phyloP scores from a whole-genome alignment of 2,113 vertebrate genomes.

The Thamnophis sirtalis region DNA sequence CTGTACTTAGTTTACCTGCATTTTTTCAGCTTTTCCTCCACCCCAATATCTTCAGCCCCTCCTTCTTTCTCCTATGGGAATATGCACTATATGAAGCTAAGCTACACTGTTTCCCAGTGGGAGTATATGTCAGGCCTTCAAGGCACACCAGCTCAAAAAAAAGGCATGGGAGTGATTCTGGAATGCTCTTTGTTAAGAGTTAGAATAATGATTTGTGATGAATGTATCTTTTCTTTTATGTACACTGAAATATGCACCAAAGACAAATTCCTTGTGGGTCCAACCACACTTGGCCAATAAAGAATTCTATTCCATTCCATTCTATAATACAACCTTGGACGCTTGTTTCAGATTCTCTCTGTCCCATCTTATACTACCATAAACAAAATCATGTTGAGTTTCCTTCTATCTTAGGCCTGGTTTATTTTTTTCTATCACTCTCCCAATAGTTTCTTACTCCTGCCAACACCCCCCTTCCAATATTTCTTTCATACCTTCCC shows the following conservation, averaged over 20 bases:
- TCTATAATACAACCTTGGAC: background rate
- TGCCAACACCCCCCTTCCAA: accelerated
- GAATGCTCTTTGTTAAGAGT: background rate
- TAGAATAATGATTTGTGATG: background rate
- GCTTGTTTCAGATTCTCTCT: background rate
- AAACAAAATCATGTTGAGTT: background rate
- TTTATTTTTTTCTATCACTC: background rate
- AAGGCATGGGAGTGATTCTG: background rate
- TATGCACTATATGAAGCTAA: background rate
- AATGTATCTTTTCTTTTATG: too few relatives aligned
- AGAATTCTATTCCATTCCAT: too few relatives aligned
- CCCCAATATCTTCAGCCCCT: background rate
- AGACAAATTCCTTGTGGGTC: too few relatives aligned
- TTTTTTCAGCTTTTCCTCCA: background rate
- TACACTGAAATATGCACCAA: too few relatives aligned
- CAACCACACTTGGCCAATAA: too few relatives aligned
- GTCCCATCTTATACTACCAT: background rate
- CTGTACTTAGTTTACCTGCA: background rate
- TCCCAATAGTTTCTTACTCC: background rate
- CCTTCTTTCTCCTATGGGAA: background rate
- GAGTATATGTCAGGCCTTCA: background rate
- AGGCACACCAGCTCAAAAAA: background rate
- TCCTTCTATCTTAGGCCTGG: background rate
- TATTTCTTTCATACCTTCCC: background rate
- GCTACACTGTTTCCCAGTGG: background rate